Evolutionary conservation across 1,140 invertebrate genomes (phyloP), one percentile per base, ranked within the genome.

Genomic region (Sarcophaga bullata): DNA sequence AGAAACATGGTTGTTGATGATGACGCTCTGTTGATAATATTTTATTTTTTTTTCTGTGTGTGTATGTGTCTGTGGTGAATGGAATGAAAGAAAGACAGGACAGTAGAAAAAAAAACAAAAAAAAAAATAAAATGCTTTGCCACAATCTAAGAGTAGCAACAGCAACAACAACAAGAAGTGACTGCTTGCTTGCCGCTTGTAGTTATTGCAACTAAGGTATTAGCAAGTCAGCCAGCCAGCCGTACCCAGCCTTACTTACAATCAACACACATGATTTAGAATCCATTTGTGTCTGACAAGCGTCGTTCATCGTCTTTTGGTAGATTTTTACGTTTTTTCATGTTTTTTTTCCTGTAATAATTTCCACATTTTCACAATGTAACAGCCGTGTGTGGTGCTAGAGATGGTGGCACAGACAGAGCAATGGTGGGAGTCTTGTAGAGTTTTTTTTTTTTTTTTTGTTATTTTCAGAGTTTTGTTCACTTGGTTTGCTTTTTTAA

Each of bases 271-370:
- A 58, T 58, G 54, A 58, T 58, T 58, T 58, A 58, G 54, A 58
- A 58, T 58, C 54, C 54, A 58, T 58, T 58, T 58, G 54, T 58
- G 54, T n/a, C 54, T 58, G 54, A 58, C 54, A 58, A 58, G 54
- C 15, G 15, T n/a, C 10, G 25, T 37, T 37, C 25, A 37, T 37
- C 15, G 54, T 58, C 10, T 58, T 58, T 58, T 15, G 13, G 54
- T 58, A 58, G 54, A n/a, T 37, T 37, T 37, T 37, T 37, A 37
- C 1, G 25, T 37, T 37, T 37, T 37, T 37, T 37, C 25, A 1
- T 37, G 25, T 37, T 37, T 37, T 37, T 37, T 37, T 37, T n/a
- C n/a, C n/a, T 58, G 54, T 58, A 58, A 58, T 58, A 58, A 58
- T 58, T 58, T 58, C 54, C 54, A 58, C 54, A 58, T 58, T 58